Percentiles rank a stretch among this genome's conserved stretches.
Conservation (phyloP, 2,113 vertebrate genomes). For the Crotalus viridis region DNA sequence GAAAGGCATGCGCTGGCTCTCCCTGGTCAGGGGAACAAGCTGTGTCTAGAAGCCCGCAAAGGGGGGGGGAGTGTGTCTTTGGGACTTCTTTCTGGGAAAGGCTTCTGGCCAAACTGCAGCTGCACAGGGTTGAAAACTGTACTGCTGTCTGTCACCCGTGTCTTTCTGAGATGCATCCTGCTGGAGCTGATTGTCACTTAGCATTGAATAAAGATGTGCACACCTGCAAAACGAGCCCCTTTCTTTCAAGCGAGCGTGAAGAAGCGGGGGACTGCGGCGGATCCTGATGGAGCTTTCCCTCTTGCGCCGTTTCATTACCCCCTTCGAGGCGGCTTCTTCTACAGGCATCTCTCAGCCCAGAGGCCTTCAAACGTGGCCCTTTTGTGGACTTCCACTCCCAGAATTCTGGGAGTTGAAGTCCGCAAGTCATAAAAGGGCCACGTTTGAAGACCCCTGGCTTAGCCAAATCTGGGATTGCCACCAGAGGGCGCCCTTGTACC, state of each 20-base stretch:
- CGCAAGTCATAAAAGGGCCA: too few relatives aligned
- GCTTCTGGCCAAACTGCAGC: neutral
- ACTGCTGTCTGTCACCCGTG: neutral
- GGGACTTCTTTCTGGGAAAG: neutral
- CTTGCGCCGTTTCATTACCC: neutral
- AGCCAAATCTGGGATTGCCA: neutral
- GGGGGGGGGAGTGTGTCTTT: neutral
- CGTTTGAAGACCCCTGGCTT: too few relatives aligned
- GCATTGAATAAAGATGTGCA: neutral
- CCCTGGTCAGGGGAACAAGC: neutral
- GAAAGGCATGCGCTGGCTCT: neutral
- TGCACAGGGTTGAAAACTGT: neutral
- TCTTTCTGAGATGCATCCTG: neutral
- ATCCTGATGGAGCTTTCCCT: neutral
- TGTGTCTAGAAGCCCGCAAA: neutral
- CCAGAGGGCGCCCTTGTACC: neutral
- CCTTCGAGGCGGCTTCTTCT: neutral
- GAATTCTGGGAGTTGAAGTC: too few relatives aligned
- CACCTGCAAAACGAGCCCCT: neutral
- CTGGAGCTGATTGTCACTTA: neutral
- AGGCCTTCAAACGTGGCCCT: too few relatives aligned
- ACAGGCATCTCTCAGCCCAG: too few relatives aligned
- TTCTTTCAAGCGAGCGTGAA: neutral
- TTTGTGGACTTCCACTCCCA: too few relatives aligned
- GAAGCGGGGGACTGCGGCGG: fast-evolving